Percentiles rank a stretch among this genome's conserved stretches.
Evolutionary conservation across 35 echinoderm and acorn worm genomes (phyloP).

Genomic region (Amphiura filiformis): DNA sequence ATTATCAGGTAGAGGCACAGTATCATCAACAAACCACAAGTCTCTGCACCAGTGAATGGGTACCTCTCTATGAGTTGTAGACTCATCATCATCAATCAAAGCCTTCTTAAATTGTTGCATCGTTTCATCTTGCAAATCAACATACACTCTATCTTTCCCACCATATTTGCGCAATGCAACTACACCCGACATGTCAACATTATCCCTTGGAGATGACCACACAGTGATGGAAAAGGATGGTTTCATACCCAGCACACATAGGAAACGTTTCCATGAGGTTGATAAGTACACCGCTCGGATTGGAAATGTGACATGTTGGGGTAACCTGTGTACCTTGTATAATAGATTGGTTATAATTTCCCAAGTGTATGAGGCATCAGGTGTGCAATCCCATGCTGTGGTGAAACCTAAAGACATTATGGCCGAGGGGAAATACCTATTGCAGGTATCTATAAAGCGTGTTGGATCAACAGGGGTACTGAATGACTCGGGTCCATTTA

Average conservation of each 20-base stretch:
- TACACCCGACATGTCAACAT: slow-evolving; percentile 44
- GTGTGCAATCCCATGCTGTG: slow-evolving; percentile 1
- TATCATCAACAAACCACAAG: background rate
- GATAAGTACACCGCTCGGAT: slow-evolving; percentile 51
- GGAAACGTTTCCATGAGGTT: slow-evolving; percentile 56
- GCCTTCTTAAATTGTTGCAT: background rate
- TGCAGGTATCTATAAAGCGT: slow-evolving; percentile 43
- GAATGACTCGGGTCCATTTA: slow-evolving; percentile 59
- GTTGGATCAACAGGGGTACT: slow-evolving; percentile 43
- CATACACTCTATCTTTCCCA: slow-evolving; percentile 40
- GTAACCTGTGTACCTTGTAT: slow-evolving; percentile 42
- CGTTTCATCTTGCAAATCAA: slow-evolving; percentile 41
- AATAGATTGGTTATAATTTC: slow-evolving; percentile 66
- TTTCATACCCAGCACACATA: slow-evolving; percentile 56
- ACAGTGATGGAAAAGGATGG: slow-evolving; percentile 68
- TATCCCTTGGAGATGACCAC: slow-evolving; percentile 44
- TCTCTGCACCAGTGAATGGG: background rate
- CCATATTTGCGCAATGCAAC: slow-evolving; percentile 49
- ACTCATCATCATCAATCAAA: background rate
- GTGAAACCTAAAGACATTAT: slow-evolving; percentile 74
- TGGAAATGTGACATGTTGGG: slow-evolving; percentile 70
- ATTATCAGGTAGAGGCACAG: background rate
- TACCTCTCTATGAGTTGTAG: background rate
- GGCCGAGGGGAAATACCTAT: slow-evolving; percentile 31
- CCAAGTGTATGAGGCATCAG: slow-evolving; percentile 62